phyloP scores from a whole-genome alignment of 2,113 vertebrate genomes.

The Pseudopodoces humilis region DNA sequence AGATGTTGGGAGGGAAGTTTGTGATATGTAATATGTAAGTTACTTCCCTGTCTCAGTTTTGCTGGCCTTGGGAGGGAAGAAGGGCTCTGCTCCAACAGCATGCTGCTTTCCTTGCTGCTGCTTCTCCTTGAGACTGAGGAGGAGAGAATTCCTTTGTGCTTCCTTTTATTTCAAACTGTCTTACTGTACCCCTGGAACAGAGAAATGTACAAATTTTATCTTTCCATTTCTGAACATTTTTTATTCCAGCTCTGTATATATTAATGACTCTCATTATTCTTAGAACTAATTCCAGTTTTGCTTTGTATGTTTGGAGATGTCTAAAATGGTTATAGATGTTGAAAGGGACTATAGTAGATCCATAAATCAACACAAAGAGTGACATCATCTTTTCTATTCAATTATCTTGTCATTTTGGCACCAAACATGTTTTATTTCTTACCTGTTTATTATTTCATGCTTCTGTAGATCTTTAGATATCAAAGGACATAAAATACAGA shows the following conservation, averaged over 20 bases:
- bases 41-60: not conserved
- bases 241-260: not conserved
- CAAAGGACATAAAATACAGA: not conserved
- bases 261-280: not conserved
- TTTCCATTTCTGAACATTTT: not conserved
- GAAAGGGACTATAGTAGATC: not conserved
- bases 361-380: not conserved
- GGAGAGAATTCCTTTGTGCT: not conserved
- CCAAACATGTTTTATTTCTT: not conserved
- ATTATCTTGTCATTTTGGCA: not conserved
- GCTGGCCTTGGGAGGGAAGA: rapidly evolving
- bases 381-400: not conserved
- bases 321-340: not conserved
- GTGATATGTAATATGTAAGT: rapidly evolving
- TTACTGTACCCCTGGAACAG: not conserved
- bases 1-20: not conserved
- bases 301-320: not conserved
- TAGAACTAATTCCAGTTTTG: not conserved
- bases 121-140: not conserved
- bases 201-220: not conserved
- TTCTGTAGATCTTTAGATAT: not conserved
- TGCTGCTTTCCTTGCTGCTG: not conserved
- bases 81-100: not conserved
- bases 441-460: not conserved
- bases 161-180: not conserved